Percentiles rank a stretch among this genome's conserved stretches.
These are phyloP conservation scores for Nomada flava DNA, from an alignment of 2,888 invertebrate species.

Conservation along the genomic window DNA sequence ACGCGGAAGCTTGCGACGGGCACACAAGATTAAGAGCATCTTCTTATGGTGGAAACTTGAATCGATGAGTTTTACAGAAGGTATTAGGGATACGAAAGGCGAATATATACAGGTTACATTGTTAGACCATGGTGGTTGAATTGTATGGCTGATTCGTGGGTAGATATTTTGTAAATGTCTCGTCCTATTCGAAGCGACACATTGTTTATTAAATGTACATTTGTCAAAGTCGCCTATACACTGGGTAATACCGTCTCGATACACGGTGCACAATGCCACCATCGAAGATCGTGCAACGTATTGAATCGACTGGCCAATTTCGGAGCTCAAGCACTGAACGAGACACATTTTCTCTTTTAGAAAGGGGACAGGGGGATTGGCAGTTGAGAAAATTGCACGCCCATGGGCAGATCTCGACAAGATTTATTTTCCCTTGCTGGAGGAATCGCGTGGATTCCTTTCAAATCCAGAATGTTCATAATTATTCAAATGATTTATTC, in stretches of 20 bases:
- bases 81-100: background rate
- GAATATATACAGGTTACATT: background rate
- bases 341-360: conserved; percentile 17
- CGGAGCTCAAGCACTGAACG: background rate
- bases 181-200: background rate
- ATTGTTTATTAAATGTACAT: conserved; percentile 30
- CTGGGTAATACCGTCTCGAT: background rate
- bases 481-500: conserved; percentile 8
- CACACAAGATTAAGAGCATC: too few species aligned
- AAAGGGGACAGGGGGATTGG: conserved; percentile 40
- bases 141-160: background rate
- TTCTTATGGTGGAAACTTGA: background rate
- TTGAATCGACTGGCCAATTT: conserved; percentile 38
- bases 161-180: background rate
- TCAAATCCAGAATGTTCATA: background rate
- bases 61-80: background rate
- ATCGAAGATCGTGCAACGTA: conserved; percentile 1
- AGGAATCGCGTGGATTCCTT: conserved; percentile 9
- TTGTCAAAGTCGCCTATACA: background rate
- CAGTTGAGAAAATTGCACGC: conserved; percentile 54
- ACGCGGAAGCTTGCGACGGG: background rate
- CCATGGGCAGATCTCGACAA: conserved; percentile 44
- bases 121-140: background rate
- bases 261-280: background rate
- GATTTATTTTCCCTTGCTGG: conserved; percentile 39